These are phyloP conservation scores for Onthophagus sagittarius DNA, from an alignment of 2,888 invertebrate species.

Conservation along the genomic window DNA sequence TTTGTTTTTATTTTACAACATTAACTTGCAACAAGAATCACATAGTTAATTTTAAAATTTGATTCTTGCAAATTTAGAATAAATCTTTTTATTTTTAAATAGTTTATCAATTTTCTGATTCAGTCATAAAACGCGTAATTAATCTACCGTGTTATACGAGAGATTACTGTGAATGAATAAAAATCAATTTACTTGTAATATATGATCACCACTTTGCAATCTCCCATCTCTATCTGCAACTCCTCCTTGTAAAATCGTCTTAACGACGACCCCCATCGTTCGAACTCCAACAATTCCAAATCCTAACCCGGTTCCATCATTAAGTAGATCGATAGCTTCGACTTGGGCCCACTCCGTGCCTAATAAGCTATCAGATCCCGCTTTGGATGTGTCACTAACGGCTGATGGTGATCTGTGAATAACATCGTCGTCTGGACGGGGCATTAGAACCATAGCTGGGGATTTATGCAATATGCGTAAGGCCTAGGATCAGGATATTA, in stretches of 20 bases:
- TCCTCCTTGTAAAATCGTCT: constrained; percentile 95
- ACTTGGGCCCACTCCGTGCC: constrained; percentile 94
- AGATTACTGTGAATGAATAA: background rate
- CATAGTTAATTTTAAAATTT: no score
- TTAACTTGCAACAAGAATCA: no score
- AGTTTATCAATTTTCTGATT: no score
- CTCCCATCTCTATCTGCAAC: constrained; percentile 97
- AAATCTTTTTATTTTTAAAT: no score
- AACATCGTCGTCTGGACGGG: constrained; percentile 46
- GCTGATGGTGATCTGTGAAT: constrained; percentile 59
- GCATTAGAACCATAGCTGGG: constrained; percentile 64
- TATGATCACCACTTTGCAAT: constrained; percentile 95
- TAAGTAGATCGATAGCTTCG: constrained; percentile 94
- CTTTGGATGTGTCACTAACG: constrained; percentile 64
- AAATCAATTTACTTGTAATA: constrained; percentile 74
- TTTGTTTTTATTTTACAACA: no score
- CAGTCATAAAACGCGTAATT: no score
- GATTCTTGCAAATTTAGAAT: no score
- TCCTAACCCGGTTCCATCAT: constrained; percentile 96
- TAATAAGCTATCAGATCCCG: constrained; percentile 67
- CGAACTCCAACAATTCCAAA: constrained; percentile 98
- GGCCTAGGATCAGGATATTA: constrained; percentile 45
- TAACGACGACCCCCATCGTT: constrained; percentile 98
- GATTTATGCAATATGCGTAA: constrained; percentile 72
- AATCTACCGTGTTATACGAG: no score